phyloP scores from a whole-genome alignment of 2,113 vertebrate genomes.

The Cryptomyrus ogoouensis region DNA sequence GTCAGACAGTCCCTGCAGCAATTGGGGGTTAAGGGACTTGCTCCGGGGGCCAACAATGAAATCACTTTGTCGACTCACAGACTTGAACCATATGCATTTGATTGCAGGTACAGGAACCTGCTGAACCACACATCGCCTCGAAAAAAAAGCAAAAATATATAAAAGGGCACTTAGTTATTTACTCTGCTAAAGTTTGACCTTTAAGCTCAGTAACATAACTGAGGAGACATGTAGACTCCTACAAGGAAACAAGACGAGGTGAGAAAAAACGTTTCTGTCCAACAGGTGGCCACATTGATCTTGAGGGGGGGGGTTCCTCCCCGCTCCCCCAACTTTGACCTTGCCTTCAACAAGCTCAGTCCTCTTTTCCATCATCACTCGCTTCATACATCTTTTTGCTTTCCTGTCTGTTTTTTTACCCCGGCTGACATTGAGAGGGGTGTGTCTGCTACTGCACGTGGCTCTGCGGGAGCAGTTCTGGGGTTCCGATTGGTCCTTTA shows the following conservation, averaged over 20 bases:
- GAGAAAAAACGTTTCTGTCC: conserved; percentile 58
- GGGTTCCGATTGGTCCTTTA: conserved; percentile 83
- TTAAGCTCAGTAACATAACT: background rate
- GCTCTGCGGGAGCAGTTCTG: conserved; percentile 86
- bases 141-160: background rate
- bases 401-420: background rate
- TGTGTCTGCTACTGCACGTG: conserved; percentile 85
- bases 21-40: background rate
- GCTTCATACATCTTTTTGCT: conserved; percentile 37
- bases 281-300: conserved; percentile 77
- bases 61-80: background rate
- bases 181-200: background rate
- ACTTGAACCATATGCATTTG: background rate
- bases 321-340: conserved; percentile 74
- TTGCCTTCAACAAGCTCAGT: conserved; percentile 61
- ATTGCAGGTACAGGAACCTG: background rate
- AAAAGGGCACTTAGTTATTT: background rate
- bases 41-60: background rate
- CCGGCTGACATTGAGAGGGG: conserved; percentile 17
- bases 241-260: conserved; percentile 31
- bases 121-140: background rate
- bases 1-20: background rate
- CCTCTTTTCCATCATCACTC: conserved; percentile 3
- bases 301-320: conserved; percentile 75
- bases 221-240: background rate